Evolutionary conservation across 2,113 vertebrate species (phyloP), one percentile per base, ranked within the genome.

Genomic region (Monopterus albus): DNA sequence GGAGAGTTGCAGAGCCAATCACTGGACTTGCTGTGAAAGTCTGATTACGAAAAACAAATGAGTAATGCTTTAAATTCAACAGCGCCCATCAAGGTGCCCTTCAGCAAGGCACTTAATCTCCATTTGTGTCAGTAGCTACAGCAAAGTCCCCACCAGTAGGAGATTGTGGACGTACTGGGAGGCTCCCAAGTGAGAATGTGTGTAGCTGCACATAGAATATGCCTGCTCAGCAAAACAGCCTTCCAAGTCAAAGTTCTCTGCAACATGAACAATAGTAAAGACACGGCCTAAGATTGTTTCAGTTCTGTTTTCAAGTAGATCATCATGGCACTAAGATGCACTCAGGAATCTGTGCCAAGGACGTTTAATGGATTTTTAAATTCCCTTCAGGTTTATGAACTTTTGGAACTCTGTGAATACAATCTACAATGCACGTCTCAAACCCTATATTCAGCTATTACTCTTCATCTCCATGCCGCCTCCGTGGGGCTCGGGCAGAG

Each of bases 341-440:
- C 68, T 65, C 5, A 5, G 68, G 63, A 67, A 62, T 72, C 43
- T 65, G 21, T 46, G 82, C 77, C 64, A 68, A 65, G 26, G 47
- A 63, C 67, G 73, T 20, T 59, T 78, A 75, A 78, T 51, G 59
- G 20, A 35, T 70, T 75, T 59, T 56, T 64, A 56, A 8, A 66
- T 71, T 52, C 57, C 40, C 45, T 43, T 70, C 46, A 23, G 53
- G 73, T 83, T 85, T 65, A 60, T 63, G 46, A 85, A 85, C 78
- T 75, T 80, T 29, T 62, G 36, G 36, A 76, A 60, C 70, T 63
- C 55, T 64, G 61, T 76, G 83, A 82, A 58, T 65, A 56, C 70
- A 47, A 72, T 78, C 70, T 46, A 61, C 68, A 73, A 73, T 58
- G 59, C 23, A 14, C 4, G 2, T 83, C 75, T 78, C 58, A 67